Conservation (phyloP, 2,797 vertebrate species). For the Lepidocolaptes lacrymiger region DNA sequence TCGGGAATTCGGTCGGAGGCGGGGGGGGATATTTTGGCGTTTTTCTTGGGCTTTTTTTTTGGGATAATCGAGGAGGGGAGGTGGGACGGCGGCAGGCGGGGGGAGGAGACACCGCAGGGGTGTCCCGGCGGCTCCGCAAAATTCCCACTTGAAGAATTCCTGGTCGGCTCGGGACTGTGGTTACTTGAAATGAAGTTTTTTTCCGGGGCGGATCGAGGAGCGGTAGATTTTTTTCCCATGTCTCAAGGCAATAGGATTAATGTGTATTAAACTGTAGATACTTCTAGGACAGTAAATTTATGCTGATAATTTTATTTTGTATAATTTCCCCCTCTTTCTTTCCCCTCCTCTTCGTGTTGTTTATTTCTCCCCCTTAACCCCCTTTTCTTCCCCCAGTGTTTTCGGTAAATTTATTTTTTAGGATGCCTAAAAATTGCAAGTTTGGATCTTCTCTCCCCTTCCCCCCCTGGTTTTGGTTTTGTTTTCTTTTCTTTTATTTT, state of each 20-base stretch:
- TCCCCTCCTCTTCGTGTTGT: neutral
- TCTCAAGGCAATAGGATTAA: slow-evolving; percentile 86
- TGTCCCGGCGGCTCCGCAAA: neutral
- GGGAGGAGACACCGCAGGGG: neutral
- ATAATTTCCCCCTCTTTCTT: slow-evolving; percentile 73
- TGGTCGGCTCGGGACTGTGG: slow-evolving; percentile 81
- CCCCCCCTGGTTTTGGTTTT: neutral
- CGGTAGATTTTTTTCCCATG: slow-evolving; percentile 81
- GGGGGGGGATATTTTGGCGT: neutral
- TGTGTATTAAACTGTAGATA: slow-evolving; percentile 88
- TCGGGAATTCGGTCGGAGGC: neutral
- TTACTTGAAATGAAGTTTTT: slow-evolving; percentile 85
- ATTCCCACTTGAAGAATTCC: slow-evolving; percentile 79
- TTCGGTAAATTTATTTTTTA: slow-evolving; percentile 82
- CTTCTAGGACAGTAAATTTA: slow-evolving; percentile 86
- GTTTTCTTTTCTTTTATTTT: neutral
- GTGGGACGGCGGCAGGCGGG: neutral
- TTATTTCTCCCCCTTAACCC: neutral
- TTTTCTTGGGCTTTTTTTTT: neutral
- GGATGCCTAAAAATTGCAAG: slow-evolving; percentile 81
- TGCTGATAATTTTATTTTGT: slow-evolving; percentile 88
- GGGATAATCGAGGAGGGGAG: neutral
- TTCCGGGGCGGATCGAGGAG: slow-evolving; percentile 81
- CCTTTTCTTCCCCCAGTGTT: slow-evolving; percentile 60
- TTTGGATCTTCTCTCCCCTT: slow-evolving; percentile 72